Evolutionary conservation across 2,113 vertebrate genomes (phyloP).

Genomic region (Melanerpes aurifrons): DNA sequence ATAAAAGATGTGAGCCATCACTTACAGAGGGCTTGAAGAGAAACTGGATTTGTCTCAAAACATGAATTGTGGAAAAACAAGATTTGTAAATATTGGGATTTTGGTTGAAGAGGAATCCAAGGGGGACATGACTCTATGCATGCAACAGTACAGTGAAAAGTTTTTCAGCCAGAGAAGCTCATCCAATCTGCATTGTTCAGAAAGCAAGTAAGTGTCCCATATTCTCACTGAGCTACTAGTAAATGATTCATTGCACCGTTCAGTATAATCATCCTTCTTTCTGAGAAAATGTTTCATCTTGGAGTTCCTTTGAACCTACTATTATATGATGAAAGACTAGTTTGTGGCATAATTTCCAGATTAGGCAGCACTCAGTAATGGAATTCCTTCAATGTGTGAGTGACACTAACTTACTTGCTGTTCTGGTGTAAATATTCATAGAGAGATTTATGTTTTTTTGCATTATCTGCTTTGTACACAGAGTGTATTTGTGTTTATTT

Average conservation of each 20-base stretch:
- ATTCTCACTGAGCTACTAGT: neutral
- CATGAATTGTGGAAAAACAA: neutral
- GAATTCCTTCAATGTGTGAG: neutral
- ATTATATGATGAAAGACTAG: neutral
- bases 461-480: neutral
- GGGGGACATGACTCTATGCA: neutral
- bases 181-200: neutral
- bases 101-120: neutral
- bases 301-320: conserved; percentile 30
- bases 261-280: neutral
- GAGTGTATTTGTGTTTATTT: neutral
- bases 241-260: neutral
- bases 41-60: neutral
- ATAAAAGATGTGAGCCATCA: neutral
- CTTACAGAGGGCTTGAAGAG: neutral
- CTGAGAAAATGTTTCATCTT: conserved; percentile 20
- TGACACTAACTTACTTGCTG: neutral
- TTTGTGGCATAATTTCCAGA: conserved; percentile 37
- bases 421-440: conserved; percentile 50
- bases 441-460: conserved; percentile 9
- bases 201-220: neutral
- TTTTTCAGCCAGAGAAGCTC: neutral
- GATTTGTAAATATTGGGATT: neutral
- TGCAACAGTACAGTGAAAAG: neutral
- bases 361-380: neutral